A percentile compares a stretch with the other conserved stretches of the same genome.
Conservation (phyloP, 2,888 invertebrate genomes). For the Tanytarsus gracilentus region DNA sequence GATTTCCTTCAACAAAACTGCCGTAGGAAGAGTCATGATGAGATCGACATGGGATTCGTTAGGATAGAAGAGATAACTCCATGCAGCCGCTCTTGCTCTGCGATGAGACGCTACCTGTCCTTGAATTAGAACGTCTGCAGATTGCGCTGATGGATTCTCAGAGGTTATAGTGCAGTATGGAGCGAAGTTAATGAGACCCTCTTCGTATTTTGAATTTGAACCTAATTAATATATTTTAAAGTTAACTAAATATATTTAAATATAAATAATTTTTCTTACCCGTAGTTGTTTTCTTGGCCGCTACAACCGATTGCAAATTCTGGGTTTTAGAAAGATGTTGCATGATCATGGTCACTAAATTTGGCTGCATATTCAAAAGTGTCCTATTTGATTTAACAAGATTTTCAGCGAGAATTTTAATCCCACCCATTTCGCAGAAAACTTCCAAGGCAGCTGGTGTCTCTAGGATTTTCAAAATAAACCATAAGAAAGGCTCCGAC, state of each 20-base stretch:
- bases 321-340: constrained; percentile 51
- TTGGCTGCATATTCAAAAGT: constrained; percentile 59
- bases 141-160: constrained; percentile 76
- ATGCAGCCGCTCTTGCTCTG: constrained; percentile 81
- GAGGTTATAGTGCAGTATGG: constrained; percentile 75
- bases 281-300: constrained; percentile 34
- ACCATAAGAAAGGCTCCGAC: constrained; percentile 79
- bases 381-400: constrained; percentile 65
- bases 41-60: constrained; percentile 83
- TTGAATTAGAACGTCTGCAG: constrained; percentile 80
- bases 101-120: constrained; percentile 69
- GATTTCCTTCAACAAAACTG: constrained; percentile 77
- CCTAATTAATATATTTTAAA: no score
- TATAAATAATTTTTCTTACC: constrained; percentile 43
- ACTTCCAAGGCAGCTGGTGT: constrained; percentile 63
- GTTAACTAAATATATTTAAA: no score
- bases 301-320: constrained; percentile 34
- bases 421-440: constrained; percentile 67
- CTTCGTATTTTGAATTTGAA: constrained; percentile 49
- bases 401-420: constrained; percentile 67
- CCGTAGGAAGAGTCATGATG: constrained; percentile 77
- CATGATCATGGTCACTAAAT: constrained; percentile 56
- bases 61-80: constrained; percentile 93
- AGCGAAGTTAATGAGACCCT: constrained; percentile 80
- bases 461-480: constrained; percentile 70